Conservation (phyloP, 1,140 invertebrate species). For the Tetramorium alpestre region DNA sequence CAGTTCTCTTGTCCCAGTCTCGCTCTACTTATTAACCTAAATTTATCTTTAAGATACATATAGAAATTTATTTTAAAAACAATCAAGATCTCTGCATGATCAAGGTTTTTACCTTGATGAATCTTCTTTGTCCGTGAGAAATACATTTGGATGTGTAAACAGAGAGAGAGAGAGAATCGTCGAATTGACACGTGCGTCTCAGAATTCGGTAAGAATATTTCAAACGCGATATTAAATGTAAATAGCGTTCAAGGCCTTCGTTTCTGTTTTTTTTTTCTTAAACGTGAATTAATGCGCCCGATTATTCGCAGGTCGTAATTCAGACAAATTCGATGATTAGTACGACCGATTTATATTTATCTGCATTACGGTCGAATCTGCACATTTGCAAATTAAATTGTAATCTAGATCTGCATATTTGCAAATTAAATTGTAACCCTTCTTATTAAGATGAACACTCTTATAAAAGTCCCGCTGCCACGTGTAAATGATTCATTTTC, state of each 20-base stretch:
- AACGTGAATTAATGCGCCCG: neutral
- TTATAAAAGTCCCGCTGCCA: neutral
- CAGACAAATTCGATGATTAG: neutral
- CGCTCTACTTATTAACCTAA: neutral
- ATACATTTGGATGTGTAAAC: conserved; percentile 37
- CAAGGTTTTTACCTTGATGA: neutral
- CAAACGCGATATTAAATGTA: neutral
- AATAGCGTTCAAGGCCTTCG: neutral
- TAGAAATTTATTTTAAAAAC: neutral
- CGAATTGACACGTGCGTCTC: no score
- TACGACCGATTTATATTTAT: conserved; percentile 12
- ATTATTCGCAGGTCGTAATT: neutral
- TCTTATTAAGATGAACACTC: neutral
- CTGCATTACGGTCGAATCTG: neutral
- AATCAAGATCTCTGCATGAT: neutral
- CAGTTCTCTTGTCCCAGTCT: neutral
- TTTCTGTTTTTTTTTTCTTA: neutral
- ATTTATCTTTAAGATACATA: neutral
- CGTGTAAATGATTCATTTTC: neutral
- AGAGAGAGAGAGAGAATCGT: no score
- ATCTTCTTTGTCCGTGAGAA: neutral
- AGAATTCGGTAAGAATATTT: no score
- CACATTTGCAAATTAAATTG: neutral
- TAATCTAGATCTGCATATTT: neutral
- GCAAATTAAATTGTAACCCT: neutral